phyloP scores from a whole-genome alignment of 1,140 invertebrate species.

The Ceratitis capitata region DNA sequence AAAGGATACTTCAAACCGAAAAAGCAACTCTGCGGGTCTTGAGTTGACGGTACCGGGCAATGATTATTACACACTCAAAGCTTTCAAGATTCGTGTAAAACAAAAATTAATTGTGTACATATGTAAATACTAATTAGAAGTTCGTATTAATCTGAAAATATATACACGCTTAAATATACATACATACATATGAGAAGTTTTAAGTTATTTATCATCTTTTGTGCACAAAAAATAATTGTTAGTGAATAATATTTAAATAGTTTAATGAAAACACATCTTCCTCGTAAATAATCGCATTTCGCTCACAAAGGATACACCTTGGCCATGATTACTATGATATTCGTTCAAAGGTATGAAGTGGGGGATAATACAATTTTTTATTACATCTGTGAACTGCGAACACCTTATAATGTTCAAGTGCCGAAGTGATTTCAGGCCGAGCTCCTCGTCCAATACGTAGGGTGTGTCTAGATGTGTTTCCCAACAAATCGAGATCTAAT shows the following conservation, averaged over 20 bases:
- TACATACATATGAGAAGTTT: neutral
- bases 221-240: conserved; percentile 28
- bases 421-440: no score
- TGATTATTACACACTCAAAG: neutral
- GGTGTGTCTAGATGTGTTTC: no score
- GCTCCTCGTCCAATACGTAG: no score
- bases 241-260: neutral
- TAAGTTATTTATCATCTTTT: conserved; percentile 10
- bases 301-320: neutral
- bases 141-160: no score
- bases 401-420: no score
- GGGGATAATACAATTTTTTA: no score
- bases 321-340: neutral
- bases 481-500: no score
- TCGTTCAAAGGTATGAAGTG: neutral
- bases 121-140: neutral
- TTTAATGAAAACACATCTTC: neutral
- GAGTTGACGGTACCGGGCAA: conserved; percentile 6
- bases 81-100: neutral
- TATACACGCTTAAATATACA: neutral
- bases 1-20: neutral
- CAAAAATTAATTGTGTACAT: neutral
- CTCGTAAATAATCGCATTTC: neutral
- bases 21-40: neutral
- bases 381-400: no score